Base-by-base conservation (phyloP, 2,797 vertebrate genomes). In the Strix occidentalis region DNA sequence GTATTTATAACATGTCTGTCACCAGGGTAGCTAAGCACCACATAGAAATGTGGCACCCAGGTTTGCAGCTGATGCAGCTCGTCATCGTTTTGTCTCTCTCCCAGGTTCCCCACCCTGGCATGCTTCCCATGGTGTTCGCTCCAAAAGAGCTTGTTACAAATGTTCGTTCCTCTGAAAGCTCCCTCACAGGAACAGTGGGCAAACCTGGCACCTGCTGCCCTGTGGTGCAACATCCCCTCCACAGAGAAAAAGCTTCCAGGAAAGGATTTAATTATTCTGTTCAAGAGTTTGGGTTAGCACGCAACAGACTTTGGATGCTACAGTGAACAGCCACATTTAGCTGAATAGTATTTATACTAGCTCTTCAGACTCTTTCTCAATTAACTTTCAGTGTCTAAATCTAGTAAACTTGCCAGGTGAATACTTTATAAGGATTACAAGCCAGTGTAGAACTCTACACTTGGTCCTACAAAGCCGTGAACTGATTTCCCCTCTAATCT, bases 1-100 rank as follows among this genome's bases (percentile, higher is more conserved):
- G 95, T 96, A 97, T 97, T 96, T 96, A 95, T 96, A 97, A 92
- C 65, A 9, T 90, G 96, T 95, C 96, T 97, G 95, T 96, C 96
- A 95, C 94, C 92, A 95, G 89, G 96, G 91, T 86, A 95, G 96
- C 81, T 18, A 9, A 78, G 93, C 79, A 66, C 51, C 77, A 60
- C 81, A 66, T 37, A 84, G 82, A 68, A 91, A 84, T 0, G 24
- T 13, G 0, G 89, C 76, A 53, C 21, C 69, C 94, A 92, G 92
- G 92, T 97, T 86, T 84, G 92, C 94, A 97, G 94, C 96, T 97
- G 96, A 95, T 96, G 82, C 91, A 84, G 65, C 91, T 96, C 4
- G 0, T 97, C 96, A 97, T 19, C 2, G 1, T 25, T 93, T 78
- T 76, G 54, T 75, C 70, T 75, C 84, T 61, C 56, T 51, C 75